phyloP scores from a whole-genome alignment of 2,888 invertebrate species.

The Metopia argyrocephala region DNA sequence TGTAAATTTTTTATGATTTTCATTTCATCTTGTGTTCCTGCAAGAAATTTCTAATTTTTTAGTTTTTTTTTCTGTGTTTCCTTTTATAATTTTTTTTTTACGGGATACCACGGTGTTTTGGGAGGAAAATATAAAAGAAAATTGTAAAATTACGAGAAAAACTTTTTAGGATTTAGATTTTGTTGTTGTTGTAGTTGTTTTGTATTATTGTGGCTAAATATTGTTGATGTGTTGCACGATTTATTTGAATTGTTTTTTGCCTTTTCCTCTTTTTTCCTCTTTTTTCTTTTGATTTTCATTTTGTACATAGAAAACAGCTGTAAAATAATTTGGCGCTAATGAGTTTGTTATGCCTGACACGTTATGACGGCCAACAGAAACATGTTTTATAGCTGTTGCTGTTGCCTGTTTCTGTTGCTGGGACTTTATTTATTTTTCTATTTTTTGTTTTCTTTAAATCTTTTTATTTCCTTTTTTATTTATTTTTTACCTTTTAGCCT shows the following conservation, averaged over 20 bases:
- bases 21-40: too few relatives aligned
- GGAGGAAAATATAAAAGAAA: neutral
- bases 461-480: neutral
- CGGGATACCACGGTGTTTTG: neutral
- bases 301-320: constrained; percentile 43
- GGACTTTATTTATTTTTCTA: neutral
- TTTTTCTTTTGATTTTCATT: neutral
- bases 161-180: neutral
- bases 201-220: too few relatives aligned
- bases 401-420: too few relatives aligned
- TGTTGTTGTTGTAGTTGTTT: constrained; percentile 3
- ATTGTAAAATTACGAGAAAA: neutral
- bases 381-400: neutral
- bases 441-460: neutral
- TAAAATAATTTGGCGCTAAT: constrained; percentile 55
- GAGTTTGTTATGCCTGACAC: constrained; percentile 49
- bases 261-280: neutral
- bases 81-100: neutral
- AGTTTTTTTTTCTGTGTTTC: neutral
- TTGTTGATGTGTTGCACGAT: too few relatives aligned
- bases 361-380: constrained; percentile 36
- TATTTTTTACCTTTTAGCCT: neutral
- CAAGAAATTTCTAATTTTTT: too few relatives aligned
- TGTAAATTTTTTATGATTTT: neutral
- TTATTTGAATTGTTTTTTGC: too few relatives aligned